Percentiles rank a stretch among this genome's conserved stretches.
Evolutionary conservation across 2,113 vertebrate species (phyloP).

Genomic region (Seriola rivoliana): DNA sequence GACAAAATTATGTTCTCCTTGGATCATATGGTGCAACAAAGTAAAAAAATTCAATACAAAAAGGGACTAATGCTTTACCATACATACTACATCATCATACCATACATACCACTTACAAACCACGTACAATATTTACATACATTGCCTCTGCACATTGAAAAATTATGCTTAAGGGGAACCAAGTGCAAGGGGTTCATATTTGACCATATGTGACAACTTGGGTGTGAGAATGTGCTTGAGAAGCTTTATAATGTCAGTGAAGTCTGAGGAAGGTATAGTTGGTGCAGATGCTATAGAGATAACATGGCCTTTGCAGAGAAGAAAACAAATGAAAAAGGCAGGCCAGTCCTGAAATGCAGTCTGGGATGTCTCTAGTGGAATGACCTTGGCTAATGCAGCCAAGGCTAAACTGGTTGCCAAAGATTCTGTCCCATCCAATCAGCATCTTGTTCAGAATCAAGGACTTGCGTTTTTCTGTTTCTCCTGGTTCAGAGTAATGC

Average conservation of each 20-base stretch:
- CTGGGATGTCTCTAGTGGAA: constrained; percentile 50
- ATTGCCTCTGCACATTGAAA: too few relatives aligned
- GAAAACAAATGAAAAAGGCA: constrained; percentile 40
- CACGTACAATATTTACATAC: too few relatives aligned
- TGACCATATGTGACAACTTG: too few relatives aligned
- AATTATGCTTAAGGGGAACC: too few relatives aligned
- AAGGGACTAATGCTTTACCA: too few relatives aligned
- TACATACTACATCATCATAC: too few relatives aligned
- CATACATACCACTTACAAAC: too few relatives aligned
- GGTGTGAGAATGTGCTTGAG: neutral
- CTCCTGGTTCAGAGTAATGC: constrained; percentile 23
- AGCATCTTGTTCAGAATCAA: constrained; percentile 56
- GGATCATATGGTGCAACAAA: too few relatives aligned
- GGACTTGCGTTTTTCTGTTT: constrained; percentile 25
- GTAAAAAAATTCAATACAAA: too few relatives aligned
- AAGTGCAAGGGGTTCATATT: too few relatives aligned
- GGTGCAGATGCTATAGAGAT: constrained; percentile 9
- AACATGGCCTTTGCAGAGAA: constrained; percentile 46
- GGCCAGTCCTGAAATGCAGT: constrained; percentile 2
- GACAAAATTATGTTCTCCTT: too few relatives aligned
- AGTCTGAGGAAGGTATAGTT: constrained; percentile 23
- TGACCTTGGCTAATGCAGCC: constrained; percentile 68
- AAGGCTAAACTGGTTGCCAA: constrained; percentile 64
- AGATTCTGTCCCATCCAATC: constrained; percentile 69
- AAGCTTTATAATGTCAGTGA: constrained; percentile 58